These are phyloP conservation scores for Lamellibrachia columna DNA, from an alignment of 2,888 invertebrate species.

Conservation along the genomic window DNA sequence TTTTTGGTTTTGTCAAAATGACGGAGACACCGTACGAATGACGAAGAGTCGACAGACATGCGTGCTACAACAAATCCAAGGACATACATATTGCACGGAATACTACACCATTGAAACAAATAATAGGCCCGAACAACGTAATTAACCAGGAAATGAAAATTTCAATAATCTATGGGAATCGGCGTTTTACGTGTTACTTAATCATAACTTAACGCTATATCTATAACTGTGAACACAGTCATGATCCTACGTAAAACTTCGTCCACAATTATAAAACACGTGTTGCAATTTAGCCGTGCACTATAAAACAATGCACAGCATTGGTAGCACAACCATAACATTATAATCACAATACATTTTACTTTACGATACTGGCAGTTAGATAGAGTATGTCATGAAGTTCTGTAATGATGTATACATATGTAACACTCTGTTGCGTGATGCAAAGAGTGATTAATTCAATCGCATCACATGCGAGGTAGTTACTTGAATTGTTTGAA, in stretches of 20 bases:
- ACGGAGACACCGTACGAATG: neutral
- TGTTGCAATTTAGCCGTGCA: no score
- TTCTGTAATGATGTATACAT: no score
- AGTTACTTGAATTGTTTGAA: no score
- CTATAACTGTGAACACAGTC: neutral
- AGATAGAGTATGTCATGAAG: no score
- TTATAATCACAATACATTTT: neutral
- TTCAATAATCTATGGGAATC: neutral
- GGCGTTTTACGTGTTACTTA: neutral
- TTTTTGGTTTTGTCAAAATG: no score
- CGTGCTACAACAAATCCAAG: no score
- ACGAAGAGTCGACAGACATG: neutral
- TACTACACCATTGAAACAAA: neutral
- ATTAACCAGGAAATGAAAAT: conserved; percentile 9
- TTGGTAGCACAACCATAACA: neutral
- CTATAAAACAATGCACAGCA: neutral
- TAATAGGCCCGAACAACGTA: conserved; percentile 29
- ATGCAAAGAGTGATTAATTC: no score
- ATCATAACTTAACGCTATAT: neutral
- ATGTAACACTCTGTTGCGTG: no score
- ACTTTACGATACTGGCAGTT: no score
- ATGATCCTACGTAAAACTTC: neutral
- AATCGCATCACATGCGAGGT: no score
- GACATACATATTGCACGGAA: no score
- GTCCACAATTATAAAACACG: neutral